Conservation (phyloP, 30 jellyfish, hydroid and myxozoan genomes). For the Haliclystus octoradiatus region DNA sequence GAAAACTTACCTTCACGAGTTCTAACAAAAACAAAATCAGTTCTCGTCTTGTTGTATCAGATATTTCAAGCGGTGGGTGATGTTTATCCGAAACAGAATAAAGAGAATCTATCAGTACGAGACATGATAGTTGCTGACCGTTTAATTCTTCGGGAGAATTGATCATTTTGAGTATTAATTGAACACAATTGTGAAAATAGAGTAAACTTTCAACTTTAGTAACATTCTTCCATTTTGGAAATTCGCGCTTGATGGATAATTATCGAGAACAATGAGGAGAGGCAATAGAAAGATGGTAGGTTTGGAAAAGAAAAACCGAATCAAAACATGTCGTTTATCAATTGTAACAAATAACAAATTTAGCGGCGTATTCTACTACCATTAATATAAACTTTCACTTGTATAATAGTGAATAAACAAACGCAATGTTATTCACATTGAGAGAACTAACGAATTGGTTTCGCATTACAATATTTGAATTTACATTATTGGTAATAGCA, state of each 20-base stretch:
- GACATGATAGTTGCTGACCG: neutral
- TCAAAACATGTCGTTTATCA: too few species aligned
- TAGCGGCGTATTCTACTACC: neutral
- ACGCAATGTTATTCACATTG: constrained; percentile 59
- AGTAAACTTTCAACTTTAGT: too few species aligned
- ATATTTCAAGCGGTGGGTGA: neutral
- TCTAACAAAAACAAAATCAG: neutral
- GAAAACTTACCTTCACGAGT: neutral
- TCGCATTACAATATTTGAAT: constrained; percentile 63
- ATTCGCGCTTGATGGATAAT: too few species aligned
- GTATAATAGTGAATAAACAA: neutral
- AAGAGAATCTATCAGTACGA: neutral
- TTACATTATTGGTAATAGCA: constrained; percentile 38
- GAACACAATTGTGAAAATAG: too few species aligned
- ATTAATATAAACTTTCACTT: neutral
- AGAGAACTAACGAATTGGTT: constrained; percentile 73
- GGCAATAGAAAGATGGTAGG: neutral
- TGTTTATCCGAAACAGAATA: neutral
- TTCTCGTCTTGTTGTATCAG: neutral
- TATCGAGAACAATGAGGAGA: neutral
- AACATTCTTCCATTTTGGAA: too few species aligned
- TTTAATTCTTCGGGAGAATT: neutral
- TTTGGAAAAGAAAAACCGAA: too few species aligned
- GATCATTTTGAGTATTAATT: too few species aligned
- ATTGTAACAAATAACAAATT: too few species aligned